phyloP scores from a whole-genome alignment of 2,797 vertebrate genomes.

The Odontamblyopus lacepedii region DNA sequence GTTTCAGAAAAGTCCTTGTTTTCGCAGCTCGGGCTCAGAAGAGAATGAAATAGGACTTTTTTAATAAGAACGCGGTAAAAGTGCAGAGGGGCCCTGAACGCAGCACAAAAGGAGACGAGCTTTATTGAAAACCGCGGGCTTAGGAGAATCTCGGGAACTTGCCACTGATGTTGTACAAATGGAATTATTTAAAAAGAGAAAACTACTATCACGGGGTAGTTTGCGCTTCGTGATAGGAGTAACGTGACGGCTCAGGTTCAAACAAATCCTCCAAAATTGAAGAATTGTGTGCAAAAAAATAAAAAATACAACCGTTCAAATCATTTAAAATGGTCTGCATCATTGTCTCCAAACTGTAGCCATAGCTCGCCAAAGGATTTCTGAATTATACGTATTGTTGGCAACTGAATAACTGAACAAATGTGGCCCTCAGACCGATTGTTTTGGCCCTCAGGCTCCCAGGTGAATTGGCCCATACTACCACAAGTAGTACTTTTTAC shows the following conservation, averaged over 20 bases:
- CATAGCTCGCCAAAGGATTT: no score
- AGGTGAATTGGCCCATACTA: no score
- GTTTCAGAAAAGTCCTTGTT: slow-evolving; percentile 61
- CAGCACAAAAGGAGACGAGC: slow-evolving; percentile 24
- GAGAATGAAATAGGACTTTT: slow-evolving; percentile 55
- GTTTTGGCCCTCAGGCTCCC: no score
- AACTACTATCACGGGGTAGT: neutral
- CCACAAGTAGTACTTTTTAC: no score
- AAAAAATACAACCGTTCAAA: no score
- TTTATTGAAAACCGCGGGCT: slow-evolving; percentile 12
- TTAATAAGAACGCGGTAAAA: slow-evolving; percentile 47
- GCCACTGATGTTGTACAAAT: slow-evolving; percentile 1
- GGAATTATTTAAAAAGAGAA: slow-evolving; percentile 15
- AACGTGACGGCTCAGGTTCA: neutral
- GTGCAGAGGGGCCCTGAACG: slow-evolving; percentile 32
- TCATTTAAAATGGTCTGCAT: no score
- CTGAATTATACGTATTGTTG: no score
- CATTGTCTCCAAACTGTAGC: no score
- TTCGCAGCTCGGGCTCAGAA: slow-evolving; percentile 34
- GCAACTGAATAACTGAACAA: no score
- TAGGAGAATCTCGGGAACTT: slow-evolving; percentile 25
- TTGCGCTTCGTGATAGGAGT: neutral
- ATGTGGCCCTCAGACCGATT: no score
- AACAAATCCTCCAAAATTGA: neutral
- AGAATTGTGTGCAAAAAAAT: no score